Evolutionary conservation across 2,113 vertebrate species (phyloP).

Genomic region (Gallinago undulata): DNA sequence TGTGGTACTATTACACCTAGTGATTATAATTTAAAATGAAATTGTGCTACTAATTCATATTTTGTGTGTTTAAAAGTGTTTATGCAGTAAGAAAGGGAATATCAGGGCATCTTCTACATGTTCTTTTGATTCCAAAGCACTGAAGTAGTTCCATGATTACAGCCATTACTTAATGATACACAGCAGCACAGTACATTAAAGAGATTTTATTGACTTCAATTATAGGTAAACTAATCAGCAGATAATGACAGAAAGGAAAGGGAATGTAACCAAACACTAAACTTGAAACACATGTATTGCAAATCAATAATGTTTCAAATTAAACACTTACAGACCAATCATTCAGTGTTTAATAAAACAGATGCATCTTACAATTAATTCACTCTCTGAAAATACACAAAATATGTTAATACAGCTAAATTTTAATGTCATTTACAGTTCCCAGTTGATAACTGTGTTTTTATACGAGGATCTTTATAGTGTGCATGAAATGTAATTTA

Average conservation of each 20-base stretch:
- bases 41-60: background rate
- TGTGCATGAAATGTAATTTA: background rate
- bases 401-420: background rate
- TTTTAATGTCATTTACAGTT: background rate
- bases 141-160: slow-evolving; percentile 2
- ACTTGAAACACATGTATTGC: background rate
- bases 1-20: background rate
- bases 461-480: background rate
- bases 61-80: slow-evolving; percentile 1
- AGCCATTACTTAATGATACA: slow-evolving; percentile 20
- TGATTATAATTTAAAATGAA: slow-evolving; percentile 2
- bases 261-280: slow-evolving; percentile 15
- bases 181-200: slow-evolving; percentile 38
- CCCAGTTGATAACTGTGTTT: background rate
- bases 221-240: slow-evolving; percentile 58
- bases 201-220: slow-evolving; percentile 58
- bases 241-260: slow-evolving; percentile 28
- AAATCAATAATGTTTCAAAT: slow-evolving; percentile 50
- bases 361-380: background rate
- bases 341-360: slow-evolving; percentile 13
- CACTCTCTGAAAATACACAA: background rate
- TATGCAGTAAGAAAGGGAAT: background rate
- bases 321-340: background rate
- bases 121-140: background rate
- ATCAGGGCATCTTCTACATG: background rate